Evolutionary conservation across 2,113 vertebrate species (phyloP), one percentile per base, ranked within the genome.

Genomic region (Crotophaga sulcirostris): DNA sequence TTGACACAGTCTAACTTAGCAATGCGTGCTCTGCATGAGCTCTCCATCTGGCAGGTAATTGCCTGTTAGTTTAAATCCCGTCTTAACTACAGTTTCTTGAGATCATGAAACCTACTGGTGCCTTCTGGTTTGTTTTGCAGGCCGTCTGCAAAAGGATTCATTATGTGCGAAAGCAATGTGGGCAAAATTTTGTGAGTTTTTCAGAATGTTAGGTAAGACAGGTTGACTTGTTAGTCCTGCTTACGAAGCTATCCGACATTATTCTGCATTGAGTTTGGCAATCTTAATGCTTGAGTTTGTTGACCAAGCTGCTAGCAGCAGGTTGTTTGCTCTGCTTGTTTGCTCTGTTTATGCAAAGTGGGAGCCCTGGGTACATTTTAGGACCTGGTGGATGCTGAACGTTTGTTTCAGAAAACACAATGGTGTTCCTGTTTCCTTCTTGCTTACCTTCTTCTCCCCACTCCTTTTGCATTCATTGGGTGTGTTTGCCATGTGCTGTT

Each of bases 1-100:
- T 51, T 87, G 82, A 33, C 34, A 13, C 20, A 0, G 76, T 13
- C 13, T 66, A 92, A 67, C 83, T 89, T 72, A 92, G 83, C 45
- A 33, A 26, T 59, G 69, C 60, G 56, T 72, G 21, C 52, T 67
- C 24, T 33, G 58, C 28, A 3, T 25, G 87, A 87, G 85, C 78
- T 89, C 75, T 84, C 90, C 66, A 84, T 95, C 88, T 96, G 95
- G 75, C 68, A 92, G 84, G 33, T 96, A 85, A 95, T 91, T 93
- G 64, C 75, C 89, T 77, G 47, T 62, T 86, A 64, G 80, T 87
- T 95, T 84, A 95, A 94, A 95, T 96, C 89, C 87, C 29, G 0
- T 96, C 83, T 95, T 95, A 82, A 73, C 70, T 95, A 70, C 42
- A 67, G 87, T 94, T 94, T 93, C 69, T 89, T 0, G 7, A 81